Evolutionary conservation across 2,113 vertebrate species (phyloP), one percentile per base, ranked within the genome.

Genomic region (Morone saxatilis): DNA sequence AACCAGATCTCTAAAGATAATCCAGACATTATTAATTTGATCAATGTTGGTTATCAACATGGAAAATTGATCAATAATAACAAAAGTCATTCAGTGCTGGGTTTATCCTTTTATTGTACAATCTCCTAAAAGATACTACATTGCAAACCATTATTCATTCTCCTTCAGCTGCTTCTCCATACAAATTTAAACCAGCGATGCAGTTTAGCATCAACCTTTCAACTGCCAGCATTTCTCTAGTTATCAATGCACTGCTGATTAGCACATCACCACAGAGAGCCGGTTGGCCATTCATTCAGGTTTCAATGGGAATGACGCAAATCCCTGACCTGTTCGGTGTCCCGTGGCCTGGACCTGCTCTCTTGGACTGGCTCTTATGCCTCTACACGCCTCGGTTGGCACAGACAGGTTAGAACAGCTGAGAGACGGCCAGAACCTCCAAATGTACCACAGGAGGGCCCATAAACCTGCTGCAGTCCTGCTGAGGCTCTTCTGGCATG

Each of bases 301-400:
- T 86, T 90, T 92, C 86, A 93, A 93, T 86, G 45, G 80, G 78
- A 82, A 66, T 93, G 93, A 93, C 92, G 92, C 85, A 94, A 89
- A 90, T 92, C 78, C 70, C 59, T 83, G 87, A 88, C 90, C 86
- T 71, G 50, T 66, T 81, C 20, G 67, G 38, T 81, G 70, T 22
- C 71, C 86, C 11, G 41, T 69, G 90, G 76, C 85, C 82, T 31
- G 73, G 83, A 59, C 78, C 76, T 67, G 81, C 75, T 85, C 86
- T 83, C 76, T 69, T 86, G 77, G 63, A 81, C 85, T 7, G 43
- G 71, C 78, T 66, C 62, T 85, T 48, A 62, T 73, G 85, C 71
- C 72, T 82, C 50, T 53, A 36, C 80, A 76, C 12, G 60, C n/a
- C 78, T 53, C 0, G 2, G 61, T 65, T 91, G 84, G 90, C 89